Percentiles rank a stretch among this genome's conserved stretches.
These are phyloP conservation scores for Chrysogorgia sp. DNA, from an alignment of 92 coral and sea anemone genomes.

Conservation along the genomic window DNA sequence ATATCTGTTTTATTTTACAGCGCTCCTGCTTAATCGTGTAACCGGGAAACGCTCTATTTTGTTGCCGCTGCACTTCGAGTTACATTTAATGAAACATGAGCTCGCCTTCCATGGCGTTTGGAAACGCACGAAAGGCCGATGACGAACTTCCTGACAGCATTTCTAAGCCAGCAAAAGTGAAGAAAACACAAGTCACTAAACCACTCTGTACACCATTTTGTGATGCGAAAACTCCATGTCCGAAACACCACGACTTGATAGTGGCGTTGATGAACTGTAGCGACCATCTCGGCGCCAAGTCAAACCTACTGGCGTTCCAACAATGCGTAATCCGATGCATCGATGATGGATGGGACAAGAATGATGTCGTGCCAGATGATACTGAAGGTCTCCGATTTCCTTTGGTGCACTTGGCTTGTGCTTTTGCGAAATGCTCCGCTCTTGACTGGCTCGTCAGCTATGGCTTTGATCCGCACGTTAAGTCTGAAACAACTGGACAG, in stretches of 20 bases:
- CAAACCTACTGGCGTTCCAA: slow-evolving; percentile 86
- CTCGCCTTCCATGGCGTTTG: neutral
- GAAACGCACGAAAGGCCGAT: neutral
- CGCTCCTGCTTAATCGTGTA: neutral
- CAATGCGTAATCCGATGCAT: slow-evolving; percentile 84
- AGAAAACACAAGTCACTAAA: neutral
- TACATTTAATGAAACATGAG: neutral
- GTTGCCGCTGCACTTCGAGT: neutral
- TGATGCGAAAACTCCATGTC: slow-evolving; percentile 87
- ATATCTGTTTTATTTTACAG: neutral
- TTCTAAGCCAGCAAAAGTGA: neutral
- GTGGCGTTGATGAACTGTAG: slow-evolving; percentile 93
- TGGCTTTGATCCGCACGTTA: slow-evolving; percentile 79
- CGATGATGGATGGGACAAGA: slow-evolving; percentile 89
- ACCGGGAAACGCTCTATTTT: neutral
- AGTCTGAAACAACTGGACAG: slow-evolving; percentile 87
- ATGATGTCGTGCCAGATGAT: slow-evolving; percentile 93
- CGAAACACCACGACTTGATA: slow-evolving; percentile 92
- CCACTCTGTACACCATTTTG: slow-evolving; percentile 86
- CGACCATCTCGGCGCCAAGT: slow-evolving; percentile 88
- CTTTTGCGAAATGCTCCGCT: slow-evolving; percentile 92
- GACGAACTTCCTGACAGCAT: neutral
- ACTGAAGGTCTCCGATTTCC: slow-evolving; percentile 85
- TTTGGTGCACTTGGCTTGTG: slow-evolving; percentile 93
- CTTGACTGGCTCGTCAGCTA: slow-evolving; percentile 96